These are phyloP conservation scores for Anhinga anhinga DNA, from an alignment of 2,113 vertebrate genomes.

Conservation along the genomic window DNA sequence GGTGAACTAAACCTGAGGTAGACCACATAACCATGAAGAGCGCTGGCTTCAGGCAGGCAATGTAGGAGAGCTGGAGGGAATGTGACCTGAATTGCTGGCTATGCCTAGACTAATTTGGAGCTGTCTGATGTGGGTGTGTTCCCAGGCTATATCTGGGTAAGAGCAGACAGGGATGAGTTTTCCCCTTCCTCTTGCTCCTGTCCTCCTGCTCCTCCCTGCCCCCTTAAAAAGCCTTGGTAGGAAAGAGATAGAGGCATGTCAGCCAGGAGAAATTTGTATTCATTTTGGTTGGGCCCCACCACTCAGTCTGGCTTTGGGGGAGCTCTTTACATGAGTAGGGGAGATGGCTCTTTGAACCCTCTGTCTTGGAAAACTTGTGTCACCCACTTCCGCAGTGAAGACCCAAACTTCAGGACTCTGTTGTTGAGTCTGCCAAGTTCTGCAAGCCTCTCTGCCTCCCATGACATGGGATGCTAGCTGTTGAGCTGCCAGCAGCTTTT, in stretches of 20 bases:
- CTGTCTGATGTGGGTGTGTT: background rate
- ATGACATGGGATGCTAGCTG: background rate
- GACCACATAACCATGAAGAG: background rate
- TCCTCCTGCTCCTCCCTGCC: background rate
- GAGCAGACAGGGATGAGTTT: background rate
- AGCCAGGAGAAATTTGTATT: background rate
- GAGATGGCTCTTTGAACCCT: background rate
- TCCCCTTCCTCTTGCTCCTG: background rate
- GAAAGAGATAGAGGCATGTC: background rate
- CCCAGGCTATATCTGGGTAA: background rate
- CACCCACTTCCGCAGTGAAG: background rate
- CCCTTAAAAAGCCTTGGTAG: background rate
- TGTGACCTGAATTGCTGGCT: background rate
- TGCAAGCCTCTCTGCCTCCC: background rate
- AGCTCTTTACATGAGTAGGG: background rate
- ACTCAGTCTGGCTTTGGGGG: background rate
- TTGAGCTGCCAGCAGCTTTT: background rate
- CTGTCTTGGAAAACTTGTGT: background rate
- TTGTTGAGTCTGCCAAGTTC: background rate
- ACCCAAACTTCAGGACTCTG: background rate
- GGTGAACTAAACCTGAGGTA: background rate
- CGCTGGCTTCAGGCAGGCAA: background rate
- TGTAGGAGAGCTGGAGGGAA: background rate
- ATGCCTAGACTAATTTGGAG: background rate
- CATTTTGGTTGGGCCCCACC: background rate